Evolutionary conservation across 53 echinoderm and acorn worm species (phyloP), one percentile per base, ranked within the genome.

Genomic region (Paracentrotus lividus): DNA sequence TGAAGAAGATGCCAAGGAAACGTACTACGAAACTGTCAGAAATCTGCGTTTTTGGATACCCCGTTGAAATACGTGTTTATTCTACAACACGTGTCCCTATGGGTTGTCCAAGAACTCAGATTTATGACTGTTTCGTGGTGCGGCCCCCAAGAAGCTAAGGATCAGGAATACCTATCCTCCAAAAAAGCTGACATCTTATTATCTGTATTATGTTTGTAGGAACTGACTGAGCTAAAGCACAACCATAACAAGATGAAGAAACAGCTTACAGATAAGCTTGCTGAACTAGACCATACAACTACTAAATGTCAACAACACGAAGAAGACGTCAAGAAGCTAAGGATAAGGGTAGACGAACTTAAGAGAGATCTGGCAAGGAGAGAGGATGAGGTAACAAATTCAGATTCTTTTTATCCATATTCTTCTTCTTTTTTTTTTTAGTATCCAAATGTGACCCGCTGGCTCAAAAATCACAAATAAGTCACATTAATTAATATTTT

Each of bases 291-390:
- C 93, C 97, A 98, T 93, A 94, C 97, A 76, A 93, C 90, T 84
- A 95, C 96, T 55, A 93, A 91, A 47, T 95, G 96, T 57, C 96
- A 97, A 92, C 97, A 97, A 58, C 95, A 97, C 36, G 98, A 98
- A 15, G 94, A 89, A 36, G 98, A 98, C 51, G 98, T 98, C 72
- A 98, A 98, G 94, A 98, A 96, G 65, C 95, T 98, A n/a, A 92
- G 98, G 43, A 66, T 88, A 26, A 93, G 98, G 51, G 96, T 98
- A 77, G 98, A 98, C 42, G 98, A 98, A 40, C 94, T 98, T 32
- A 98, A 98, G 93, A 94, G 95, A 84, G 95, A 96, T 55, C 94
- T 98, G 16, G 97, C 97, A 31, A 95, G 96, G 92, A 85, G 97
- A 43, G 98, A 98, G 68, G 98, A 98, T 98, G 96, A 98, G 95